A percentile compares a stretch with the other conserved stretches of the same genome.
Conservation (phyloP, 2,113 vertebrate genomes). For the Zosterops borbonicus region DNA sequence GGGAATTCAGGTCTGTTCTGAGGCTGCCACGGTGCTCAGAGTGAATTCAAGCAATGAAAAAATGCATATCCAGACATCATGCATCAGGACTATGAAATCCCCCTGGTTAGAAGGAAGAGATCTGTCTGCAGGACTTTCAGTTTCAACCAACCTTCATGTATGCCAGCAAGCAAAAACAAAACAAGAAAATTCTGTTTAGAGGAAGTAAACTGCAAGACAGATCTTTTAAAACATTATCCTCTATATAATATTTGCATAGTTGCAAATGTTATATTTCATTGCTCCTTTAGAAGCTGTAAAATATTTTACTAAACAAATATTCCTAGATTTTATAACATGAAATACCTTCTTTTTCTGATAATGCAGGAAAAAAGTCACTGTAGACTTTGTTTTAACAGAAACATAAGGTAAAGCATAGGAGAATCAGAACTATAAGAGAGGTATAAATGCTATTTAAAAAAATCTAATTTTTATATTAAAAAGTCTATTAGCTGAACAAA, state of each 20-base stretch:
- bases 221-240: background rate
- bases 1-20: background rate
- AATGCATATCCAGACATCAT: background rate
- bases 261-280: background rate
- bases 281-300: background rate
- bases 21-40: background rate
- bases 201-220: background rate
- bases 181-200: background rate
- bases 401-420: background rate
- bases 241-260: background rate
- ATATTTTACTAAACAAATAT: background rate
- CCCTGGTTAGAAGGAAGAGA: background rate
- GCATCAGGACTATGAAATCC: background rate
- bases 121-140: background rate
- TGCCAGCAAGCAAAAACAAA: background rate
- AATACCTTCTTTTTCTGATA: background rate
- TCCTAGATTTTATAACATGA: background rate
- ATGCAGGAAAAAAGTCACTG: background rate
- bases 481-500: background rate
- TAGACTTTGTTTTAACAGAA: background rate
- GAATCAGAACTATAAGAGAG: background rate
- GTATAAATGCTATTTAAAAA: background rate
- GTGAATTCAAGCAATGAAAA: background rate
- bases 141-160: background rate
- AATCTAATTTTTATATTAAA: background rate